Conservation (phyloP, 2,113 vertebrate genomes). For the Corynorhinus townsendii region DNA sequence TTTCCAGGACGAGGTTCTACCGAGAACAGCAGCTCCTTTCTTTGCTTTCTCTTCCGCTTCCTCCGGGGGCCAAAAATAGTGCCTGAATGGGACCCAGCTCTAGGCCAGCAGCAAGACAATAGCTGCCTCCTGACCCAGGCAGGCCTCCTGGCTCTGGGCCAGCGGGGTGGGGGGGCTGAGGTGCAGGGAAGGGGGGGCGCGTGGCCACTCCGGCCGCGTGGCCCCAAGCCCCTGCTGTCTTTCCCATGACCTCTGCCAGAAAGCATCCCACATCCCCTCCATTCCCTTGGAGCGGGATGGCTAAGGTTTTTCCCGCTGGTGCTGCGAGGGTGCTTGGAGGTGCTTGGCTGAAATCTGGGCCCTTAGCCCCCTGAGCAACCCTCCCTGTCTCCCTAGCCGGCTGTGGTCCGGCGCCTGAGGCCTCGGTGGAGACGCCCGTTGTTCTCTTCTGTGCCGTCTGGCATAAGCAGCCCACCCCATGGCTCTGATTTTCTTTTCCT, state of each 20-base stretch:
- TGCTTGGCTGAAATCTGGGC: not conserved
- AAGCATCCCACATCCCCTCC: not conserved
- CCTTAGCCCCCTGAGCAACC: not conserved
- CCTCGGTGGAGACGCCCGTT: accelerated
- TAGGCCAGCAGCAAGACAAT: constrained; percentile 55
- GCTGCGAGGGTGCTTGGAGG: not conserved
- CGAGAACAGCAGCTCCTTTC: constrained; percentile 67
- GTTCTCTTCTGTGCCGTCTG: not conserved
- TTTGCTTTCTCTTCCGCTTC: constrained; percentile 75
- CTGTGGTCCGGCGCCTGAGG: not conserved
- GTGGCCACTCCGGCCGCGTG: accelerated
- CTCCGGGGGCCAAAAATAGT: constrained; percentile 67
- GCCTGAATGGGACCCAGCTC: constrained; percentile 48
- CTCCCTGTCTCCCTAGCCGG: not conserved
- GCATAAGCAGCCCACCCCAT: accelerated
- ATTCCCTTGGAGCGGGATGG: not conserved
- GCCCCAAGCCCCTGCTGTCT: not conserved
- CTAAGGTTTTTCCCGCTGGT: not conserved
- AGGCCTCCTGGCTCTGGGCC: constrained; percentile 46
- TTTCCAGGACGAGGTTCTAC: constrained; percentile 23
- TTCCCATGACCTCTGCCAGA: constrained; percentile 45
- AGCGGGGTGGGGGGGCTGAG: not conserved
- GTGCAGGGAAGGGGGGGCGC: too few relatives aligned
- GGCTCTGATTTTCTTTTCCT: not conserved
- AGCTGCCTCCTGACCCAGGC: not conserved